phyloP scores from a whole-genome alignment of 2,797 vertebrate genomes.

The Megaceryle alcyon region DNA sequence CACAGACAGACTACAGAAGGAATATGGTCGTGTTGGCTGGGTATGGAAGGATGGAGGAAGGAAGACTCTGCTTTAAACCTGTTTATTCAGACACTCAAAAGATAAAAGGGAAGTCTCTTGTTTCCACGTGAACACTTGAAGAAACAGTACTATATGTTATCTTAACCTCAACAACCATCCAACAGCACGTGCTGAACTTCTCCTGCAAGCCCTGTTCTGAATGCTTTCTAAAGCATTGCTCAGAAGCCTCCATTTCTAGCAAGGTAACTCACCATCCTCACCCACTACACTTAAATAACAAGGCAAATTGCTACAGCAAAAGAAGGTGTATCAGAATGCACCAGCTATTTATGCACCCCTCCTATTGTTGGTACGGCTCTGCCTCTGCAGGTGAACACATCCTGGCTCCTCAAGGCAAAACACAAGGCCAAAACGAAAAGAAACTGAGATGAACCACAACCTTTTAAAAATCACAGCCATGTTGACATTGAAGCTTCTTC shows the following conservation, averaged over 20 bases:
- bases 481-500: background rate
- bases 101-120: background rate
- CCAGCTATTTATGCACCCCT: background rate
- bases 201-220: background rate
- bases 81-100: background rate
- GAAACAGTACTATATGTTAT: background rate
- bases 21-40: rapidly evolving
- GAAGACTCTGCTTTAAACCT: background rate
- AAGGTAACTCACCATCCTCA: background rate
- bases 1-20: background rate
- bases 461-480: background rate
- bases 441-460: background rate
- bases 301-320: rapidly evolving
- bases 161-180: background rate
- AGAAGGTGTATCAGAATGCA: background rate
- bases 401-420: background rate
- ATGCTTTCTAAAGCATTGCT: background rate
- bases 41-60: background rate
- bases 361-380: background rate
- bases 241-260: background rate
- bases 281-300: background rate
- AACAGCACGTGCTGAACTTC: background rate
- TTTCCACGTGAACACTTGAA: background rate
- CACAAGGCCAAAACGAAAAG: background rate
- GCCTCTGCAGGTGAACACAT: background rate